A percentile compares a stretch with the other conserved stretches of the same genome.
These are phyloP conservation scores for Lordiphosa collinella DNA, from an alignment of 1,140 invertebrate species.

Conservation along the genomic window DNA sequence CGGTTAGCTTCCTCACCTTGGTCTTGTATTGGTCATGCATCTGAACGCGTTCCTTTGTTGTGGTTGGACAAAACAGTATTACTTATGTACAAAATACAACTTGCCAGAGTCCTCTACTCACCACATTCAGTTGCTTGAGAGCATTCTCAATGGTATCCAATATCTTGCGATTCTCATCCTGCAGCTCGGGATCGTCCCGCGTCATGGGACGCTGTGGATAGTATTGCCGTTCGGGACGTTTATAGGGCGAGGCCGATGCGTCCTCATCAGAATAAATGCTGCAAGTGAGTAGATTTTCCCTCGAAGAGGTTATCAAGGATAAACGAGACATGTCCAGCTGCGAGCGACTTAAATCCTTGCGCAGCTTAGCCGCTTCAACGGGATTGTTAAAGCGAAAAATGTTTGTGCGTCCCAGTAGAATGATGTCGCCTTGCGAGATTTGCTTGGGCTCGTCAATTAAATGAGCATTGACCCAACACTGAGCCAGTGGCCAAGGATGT, in stretches of 20 bases:
- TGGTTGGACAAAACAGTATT: too few species aligned
- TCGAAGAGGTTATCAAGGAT: slow-evolving; percentile 90
- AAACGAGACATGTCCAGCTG: slow-evolving; percentile 88
- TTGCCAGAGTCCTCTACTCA: slow-evolving; percentile 36
- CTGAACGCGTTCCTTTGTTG: slow-evolving; percentile 71
- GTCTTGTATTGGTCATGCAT: slow-evolving; percentile 79
- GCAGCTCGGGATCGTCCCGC: slow-evolving; percentile 72
- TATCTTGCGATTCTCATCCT: slow-evolving; percentile 78
- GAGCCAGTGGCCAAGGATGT: slow-evolving; percentile 84
- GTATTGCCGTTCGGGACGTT: slow-evolving; percentile 68
- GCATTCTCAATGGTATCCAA: slow-evolving; percentile 81
- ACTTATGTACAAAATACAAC: too few species aligned
- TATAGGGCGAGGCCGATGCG: slow-evolving; percentile 53
- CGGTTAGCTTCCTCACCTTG: slow-evolving; percentile 69
- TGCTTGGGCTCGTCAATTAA: slow-evolving; percentile 86
- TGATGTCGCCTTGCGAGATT: slow-evolving; percentile 89
- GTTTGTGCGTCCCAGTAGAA: slow-evolving; percentile 92
- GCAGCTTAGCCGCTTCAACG: slow-evolving; percentile 91
- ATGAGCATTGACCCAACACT: slow-evolving; percentile 92
- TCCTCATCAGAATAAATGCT: slow-evolving; percentile 70
- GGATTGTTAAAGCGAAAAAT: slow-evolving; percentile 97
- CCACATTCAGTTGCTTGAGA: slow-evolving; percentile 82
- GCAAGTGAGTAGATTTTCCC: slow-evolving; percentile 82
- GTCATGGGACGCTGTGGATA: slow-evolving; percentile 68
- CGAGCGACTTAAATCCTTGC: slow-evolving; percentile 85